phyloP scores from a whole-genome alignment of 2,113 vertebrate species.

The Gallinago paraguaiae region DNA sequence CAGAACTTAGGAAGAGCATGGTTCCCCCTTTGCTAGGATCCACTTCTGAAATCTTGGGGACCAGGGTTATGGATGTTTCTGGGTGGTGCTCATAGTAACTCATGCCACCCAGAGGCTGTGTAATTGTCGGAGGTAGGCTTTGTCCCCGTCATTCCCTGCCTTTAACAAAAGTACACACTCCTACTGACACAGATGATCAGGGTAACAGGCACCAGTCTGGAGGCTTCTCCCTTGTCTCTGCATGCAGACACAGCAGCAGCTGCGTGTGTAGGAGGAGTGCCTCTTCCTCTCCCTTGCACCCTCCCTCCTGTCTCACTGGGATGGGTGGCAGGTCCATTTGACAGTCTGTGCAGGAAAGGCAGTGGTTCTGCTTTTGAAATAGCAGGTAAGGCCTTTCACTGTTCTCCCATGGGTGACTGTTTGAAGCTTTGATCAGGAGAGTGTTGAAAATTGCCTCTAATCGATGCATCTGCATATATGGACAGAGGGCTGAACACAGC shows the following conservation, averaged over 20 bases:
- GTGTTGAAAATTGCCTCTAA: neutral
- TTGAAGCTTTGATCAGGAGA: neutral
- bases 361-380: neutral
- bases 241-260: neutral
- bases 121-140: neutral
- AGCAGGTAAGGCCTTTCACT: neutral
- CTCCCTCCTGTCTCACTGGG: neutral
- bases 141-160: neutral
- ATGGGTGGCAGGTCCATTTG: neutral
- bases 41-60: neutral
- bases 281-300: neutral
- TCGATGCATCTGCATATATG: rapidly evolving
- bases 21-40: neutral
- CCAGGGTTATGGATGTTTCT: neutral
- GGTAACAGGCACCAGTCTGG: neutral
- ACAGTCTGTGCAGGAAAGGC: neutral
- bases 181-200: neutral
- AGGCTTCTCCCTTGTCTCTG: neutral
- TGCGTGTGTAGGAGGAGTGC: neutral
- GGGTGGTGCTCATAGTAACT: rapidly evolving
- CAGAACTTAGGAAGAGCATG: rapidly evolving
- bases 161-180: neutral
- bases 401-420: neutral
- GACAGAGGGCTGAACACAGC: neutral
- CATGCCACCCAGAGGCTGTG: neutral